A percentile compares a stretch with the other conserved stretches of the same genome.
Evolutionary conservation across 1,140 invertebrate species (phyloP).

Genomic region (Cydia strobilella): DNA sequence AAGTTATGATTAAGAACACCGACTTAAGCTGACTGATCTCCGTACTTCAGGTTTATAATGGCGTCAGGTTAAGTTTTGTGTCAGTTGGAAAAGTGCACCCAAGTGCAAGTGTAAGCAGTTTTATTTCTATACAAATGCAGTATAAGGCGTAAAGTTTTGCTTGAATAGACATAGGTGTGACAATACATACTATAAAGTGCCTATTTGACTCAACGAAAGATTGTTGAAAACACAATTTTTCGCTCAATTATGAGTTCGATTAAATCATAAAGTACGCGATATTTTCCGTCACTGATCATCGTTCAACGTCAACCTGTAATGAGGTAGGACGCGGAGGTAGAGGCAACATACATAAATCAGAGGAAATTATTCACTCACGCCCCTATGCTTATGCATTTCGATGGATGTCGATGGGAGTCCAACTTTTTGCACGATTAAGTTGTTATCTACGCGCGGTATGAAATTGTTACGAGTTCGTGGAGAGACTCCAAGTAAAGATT

Average conservation of each 20-base stretch:
- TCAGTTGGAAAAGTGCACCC: not conserved
- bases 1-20: conserved; percentile 9
- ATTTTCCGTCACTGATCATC: conserved; percentile 63
- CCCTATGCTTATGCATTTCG: conserved; percentile 49
- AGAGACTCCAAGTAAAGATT: conserved; percentile 2
- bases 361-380: conserved; percentile 66
- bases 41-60: conserved; percentile 13
- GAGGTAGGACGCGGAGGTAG: conserved; percentile 59
- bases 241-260: conserved; percentile 49
- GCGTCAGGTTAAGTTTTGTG: conserved; percentile 3
- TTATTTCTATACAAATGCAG: no score
- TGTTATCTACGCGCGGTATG: conserved; percentile 19
- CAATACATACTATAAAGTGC: not conserved
- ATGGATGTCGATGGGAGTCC: conserved; percentile 36
- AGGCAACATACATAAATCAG: conserved; percentile 68
- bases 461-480: conserved; percentile 5
- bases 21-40: conserved; percentile 9
- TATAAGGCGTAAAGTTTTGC: no score
- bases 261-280: conserved; percentile 64
- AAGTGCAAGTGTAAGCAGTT: not conserved
- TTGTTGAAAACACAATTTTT: conserved; percentile 40
- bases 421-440: conserved; percentile 29
- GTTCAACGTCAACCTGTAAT: conserved; percentile 71
- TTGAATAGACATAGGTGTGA: no score
- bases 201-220: not conserved